These are phyloP conservation scores for Eucidaris tribuloides DNA, from an alignment of 35 echinoderm and acorn worm genomes.

Conservation along the genomic window DNA sequence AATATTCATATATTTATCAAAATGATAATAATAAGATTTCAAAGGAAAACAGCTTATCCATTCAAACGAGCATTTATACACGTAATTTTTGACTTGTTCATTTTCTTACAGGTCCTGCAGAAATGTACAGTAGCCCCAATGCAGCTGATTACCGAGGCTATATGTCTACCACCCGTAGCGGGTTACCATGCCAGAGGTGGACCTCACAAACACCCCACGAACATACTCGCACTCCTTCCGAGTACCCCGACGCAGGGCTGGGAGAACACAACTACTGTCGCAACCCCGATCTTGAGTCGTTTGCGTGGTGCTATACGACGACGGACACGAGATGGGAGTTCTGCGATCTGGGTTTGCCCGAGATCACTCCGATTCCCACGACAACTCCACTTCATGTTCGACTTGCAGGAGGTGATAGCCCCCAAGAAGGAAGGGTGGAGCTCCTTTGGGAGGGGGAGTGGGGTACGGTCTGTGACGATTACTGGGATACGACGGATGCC, in stretches of 20 bases:
- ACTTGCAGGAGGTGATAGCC: too few species aligned
- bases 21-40: too few species aligned
- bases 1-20: too few species aligned
- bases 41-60: too few species aligned
- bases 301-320: constrained; percentile 86
- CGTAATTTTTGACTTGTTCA: too few species aligned
- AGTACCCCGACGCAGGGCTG: constrained; percentile 54
- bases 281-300: constrained; percentile 33
- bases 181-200: constrained; percentile 71
- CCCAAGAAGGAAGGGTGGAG: too few species aligned
- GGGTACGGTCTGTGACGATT: too few species aligned
- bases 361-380: too few species aligned
- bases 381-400: too few species aligned
- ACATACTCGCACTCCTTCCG: constrained; percentile 4
- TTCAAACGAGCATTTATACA: too few species aligned
- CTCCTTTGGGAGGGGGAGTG: too few species aligned
- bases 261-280: constrained; percentile 87
- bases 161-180: constrained; percentile 46
- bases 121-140: neutral
- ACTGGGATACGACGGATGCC: too few species aligned
- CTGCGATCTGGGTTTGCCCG: constrained; percentile 53
- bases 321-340: constrained; percentile 49
- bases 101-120: neutral
- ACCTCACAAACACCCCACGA: constrained; percentile 46
- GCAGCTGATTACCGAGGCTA: constrained; percentile 65